phyloP scores from a whole-genome alignment of 2,797 vertebrate genomes.

The Carcharodon carcharias region DNA sequence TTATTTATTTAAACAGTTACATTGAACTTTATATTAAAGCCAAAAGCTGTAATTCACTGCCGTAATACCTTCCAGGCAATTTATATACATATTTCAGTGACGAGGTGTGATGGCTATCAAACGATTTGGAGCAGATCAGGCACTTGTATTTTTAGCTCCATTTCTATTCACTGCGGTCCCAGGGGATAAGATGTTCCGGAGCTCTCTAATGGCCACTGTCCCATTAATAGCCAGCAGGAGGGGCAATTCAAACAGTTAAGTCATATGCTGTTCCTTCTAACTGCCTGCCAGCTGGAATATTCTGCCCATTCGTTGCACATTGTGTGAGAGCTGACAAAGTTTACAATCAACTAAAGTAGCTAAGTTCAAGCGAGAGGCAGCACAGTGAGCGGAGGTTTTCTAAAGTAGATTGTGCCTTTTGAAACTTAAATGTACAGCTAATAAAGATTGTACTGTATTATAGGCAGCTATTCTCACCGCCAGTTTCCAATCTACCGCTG shows the following conservation, averaged over 20 bases:
- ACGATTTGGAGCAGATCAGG: neutral
- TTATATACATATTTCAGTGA: constrained; percentile 35
- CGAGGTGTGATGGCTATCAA: constrained; percentile 19
- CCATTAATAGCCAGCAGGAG: neutral
- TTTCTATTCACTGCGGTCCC: neutral
- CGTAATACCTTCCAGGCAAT: constrained; percentile 22
- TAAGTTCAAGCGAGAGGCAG: neutral
- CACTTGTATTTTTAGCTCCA: constrained; percentile 23
- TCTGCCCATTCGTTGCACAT: neutral
- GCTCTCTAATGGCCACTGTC: too few species aligned
- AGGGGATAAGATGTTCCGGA: neutral
- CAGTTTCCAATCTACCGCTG: neutral
- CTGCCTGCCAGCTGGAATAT: constrained; percentile 3
- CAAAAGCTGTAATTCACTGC: constrained; percentile 29
- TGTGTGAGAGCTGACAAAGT: neutral
- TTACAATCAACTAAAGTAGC: neutral
- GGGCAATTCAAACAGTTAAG: neutral
- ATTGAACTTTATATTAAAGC: constrained; percentile 32
- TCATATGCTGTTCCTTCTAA: neutral
- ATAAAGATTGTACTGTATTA: too few species aligned
- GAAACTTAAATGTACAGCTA: neutral
- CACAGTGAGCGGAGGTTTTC: neutral
- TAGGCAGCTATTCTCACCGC: neutral
- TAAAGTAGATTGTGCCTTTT: neutral
- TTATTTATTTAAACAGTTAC: constrained; percentile 38